phyloP scores from a whole-genome alignment of 2,888 invertebrate genomes.

The Ophioninae sp. region DNA sequence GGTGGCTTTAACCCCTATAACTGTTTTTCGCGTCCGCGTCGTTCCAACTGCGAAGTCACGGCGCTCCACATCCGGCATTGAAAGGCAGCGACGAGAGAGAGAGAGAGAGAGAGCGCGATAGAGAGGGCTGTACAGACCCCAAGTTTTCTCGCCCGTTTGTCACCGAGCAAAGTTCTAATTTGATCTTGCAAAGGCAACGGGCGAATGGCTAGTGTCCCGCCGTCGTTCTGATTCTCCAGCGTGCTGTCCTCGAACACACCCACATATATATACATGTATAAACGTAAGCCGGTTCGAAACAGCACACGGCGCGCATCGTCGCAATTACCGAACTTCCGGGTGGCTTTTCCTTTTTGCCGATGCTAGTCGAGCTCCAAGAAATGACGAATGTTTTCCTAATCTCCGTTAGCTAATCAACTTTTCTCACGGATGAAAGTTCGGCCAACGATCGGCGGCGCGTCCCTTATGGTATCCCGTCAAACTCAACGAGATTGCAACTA shows the following conservation, averaged over 20 bases:
- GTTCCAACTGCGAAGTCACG: conserved; percentile 17
- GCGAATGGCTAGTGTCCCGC: conserved; percentile 38
- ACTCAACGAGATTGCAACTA: not conserved
- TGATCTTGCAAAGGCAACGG: conserved; percentile 53
- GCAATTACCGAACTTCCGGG: conserved; percentile 22
- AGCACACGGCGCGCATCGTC: conserved; percentile 23
- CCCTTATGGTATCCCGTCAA: not conserved
- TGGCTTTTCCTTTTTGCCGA: conserved; percentile 25
- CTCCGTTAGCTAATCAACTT: not conserved
- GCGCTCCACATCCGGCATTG: conserved; percentile 17
- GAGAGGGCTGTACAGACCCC: conserved; percentile 4
- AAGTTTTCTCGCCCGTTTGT: conserved; percentile 57
- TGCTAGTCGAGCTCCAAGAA: not conserved
- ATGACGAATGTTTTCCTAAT: conserved; percentile 18
- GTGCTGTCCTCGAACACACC: not conserved
- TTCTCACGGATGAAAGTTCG: not conserved
- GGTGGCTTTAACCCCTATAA: conserved; percentile 27
- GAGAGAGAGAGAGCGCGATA: conserved; percentile 12
- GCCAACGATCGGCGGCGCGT: not conserved
- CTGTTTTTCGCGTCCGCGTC: conserved; percentile 6
- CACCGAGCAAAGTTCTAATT: conserved; percentile 57
- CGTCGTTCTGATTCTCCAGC: conserved; percentile 32
- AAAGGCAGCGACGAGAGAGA: conserved; percentile 21
- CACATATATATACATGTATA: not conserved
- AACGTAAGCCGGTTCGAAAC: not conserved